A percentile compares a stretch with the other conserved stretches of the same genome.
These are phyloP conservation scores for Julus scanicus DNA, from an alignment of 2,888 invertebrate genomes.

Conservation along the genomic window DNA sequence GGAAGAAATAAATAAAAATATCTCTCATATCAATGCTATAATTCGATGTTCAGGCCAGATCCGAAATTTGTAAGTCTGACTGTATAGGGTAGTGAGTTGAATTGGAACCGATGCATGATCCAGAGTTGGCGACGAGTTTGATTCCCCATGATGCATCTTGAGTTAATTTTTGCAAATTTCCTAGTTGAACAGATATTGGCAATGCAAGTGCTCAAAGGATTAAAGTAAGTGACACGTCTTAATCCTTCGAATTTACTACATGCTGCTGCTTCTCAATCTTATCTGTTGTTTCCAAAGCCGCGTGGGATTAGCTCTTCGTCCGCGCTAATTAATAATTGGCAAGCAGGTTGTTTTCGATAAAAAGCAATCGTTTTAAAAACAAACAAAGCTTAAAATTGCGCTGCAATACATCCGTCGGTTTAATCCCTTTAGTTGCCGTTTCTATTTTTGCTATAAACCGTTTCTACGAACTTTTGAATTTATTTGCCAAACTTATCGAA, in stretches of 20 bases:
- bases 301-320: neutral
- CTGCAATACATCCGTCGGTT: too few relatives aligned
- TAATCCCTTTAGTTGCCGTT: neutral
- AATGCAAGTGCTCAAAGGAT: neutral
- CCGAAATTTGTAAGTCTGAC: too few relatives aligned
- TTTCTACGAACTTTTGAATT: neutral
- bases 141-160: neutral
- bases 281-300: neutral
- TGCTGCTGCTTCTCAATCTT: neutral
- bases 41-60: too few relatives aligned
- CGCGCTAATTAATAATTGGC: constrained; percentile 31
- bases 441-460: neutral
- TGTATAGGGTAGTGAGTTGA: too few relatives aligned
- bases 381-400: neutral
- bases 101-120: too few relatives aligned
- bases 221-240: neutral
- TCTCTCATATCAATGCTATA: too few relatives aligned
- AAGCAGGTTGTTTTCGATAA: neutral
- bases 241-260: neutral
- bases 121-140: too few relatives aligned
- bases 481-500: neutral
- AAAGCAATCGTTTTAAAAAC: constrained; percentile 16
- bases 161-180: neutral
- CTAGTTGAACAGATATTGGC: neutral
- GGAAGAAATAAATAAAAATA: too few relatives aligned